A percentile compares a stretch with the other conserved stretches of the same genome.
phyloP scores from a whole-genome alignment of 2,113 vertebrate species.

The Athene cunicularia region DNA sequence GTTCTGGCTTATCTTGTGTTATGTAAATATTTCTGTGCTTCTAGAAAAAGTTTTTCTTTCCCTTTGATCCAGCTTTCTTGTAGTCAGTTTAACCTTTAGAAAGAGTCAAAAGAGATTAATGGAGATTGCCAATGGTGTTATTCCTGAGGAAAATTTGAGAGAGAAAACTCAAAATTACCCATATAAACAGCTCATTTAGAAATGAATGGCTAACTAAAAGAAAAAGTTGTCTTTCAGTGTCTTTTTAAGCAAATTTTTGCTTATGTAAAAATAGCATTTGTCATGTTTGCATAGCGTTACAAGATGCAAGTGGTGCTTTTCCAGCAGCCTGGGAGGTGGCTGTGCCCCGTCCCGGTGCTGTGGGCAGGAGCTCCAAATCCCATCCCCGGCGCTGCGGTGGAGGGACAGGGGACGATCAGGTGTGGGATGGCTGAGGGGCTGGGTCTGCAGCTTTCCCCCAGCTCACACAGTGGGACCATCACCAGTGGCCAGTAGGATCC shows the following conservation, averaged over 20 bases:
- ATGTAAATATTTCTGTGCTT: constrained; percentile 31
- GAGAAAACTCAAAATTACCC: background rate
- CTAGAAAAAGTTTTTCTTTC: background rate
- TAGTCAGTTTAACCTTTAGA: constrained; percentile 1
- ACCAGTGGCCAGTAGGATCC: fast-evolving
- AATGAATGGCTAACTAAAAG: background rate
- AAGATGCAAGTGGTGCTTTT: background rate
- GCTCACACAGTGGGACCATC: background rate
- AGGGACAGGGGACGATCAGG: fast-evolving
- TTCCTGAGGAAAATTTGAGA: background rate
- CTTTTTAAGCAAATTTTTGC: background rate
- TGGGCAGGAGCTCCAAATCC: background rate
- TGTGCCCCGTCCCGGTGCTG: background rate
- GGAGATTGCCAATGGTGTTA: background rate
- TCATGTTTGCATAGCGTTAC: fast-evolving
- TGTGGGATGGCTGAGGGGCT: fast-evolving
- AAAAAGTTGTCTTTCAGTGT: background rate
- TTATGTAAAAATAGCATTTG: background rate
- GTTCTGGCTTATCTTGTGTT: background rate
- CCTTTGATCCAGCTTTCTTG: constrained; percentile 26
- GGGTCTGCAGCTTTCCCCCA: background rate
- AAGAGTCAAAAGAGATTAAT: background rate
- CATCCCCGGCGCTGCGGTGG: background rate
- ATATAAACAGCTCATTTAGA: background rate
- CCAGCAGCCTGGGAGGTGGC: background rate